These are phyloP conservation scores for Catostylus mosaicus DNA, from an alignment of 30 jellyfish, hydroid and myxozoan genomes.

Conservation along the genomic window DNA sequence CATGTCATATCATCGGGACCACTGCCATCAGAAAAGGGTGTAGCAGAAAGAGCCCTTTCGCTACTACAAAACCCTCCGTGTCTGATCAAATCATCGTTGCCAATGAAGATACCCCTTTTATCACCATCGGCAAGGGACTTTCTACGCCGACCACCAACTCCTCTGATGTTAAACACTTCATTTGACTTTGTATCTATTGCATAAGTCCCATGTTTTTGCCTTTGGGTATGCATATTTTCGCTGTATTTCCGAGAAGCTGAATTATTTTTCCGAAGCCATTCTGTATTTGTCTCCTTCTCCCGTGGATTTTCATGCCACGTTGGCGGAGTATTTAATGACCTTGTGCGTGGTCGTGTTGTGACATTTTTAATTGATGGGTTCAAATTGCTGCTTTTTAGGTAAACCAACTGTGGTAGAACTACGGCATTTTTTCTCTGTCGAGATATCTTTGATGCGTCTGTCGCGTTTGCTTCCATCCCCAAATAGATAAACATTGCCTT, in stretches of 20 bases:
- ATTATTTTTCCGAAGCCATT: background rate
- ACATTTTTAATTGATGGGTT: background rate
- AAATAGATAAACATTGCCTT: too few species aligned
- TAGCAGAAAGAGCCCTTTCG: background rate
- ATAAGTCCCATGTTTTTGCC: background rate
- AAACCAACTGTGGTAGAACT: background rate
- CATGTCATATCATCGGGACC: conserved; percentile 23
- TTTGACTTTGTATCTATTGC: background rate
- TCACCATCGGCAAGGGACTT: conserved; percentile 12
- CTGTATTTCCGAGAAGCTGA: background rate
- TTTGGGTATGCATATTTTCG: background rate
- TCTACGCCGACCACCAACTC: background rate
- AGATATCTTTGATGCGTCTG: too few species aligned
- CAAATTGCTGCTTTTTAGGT: background rate
- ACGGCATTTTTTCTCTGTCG: conserved; percentile 15
- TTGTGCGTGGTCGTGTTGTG: background rate
- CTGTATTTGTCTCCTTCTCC: background rate
- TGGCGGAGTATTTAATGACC: conserved; percentile 12
- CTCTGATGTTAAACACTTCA: background rate
- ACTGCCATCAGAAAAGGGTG: background rate
- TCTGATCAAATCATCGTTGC: background rate
- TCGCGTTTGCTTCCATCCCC: too few species aligned
- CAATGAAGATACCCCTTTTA: background rate
- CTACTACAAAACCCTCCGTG: background rate
- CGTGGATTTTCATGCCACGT: background rate